Evolutionary conservation across 2,888 invertebrate genomes (phyloP).

Genomic region (Cosmia pyralina): DNA sequence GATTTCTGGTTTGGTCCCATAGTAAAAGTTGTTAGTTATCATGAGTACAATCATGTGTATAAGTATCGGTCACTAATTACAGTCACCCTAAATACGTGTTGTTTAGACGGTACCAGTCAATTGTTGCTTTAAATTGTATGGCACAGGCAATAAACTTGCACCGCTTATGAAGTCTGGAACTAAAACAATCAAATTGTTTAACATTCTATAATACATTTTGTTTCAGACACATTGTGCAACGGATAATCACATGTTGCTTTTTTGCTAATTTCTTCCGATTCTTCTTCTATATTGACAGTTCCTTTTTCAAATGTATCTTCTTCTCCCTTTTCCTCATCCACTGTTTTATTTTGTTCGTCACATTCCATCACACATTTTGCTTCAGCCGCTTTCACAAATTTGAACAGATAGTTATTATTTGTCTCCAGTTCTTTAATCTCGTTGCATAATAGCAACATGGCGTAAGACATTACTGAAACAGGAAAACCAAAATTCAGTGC

Average conservation of each 20-base stretch:
- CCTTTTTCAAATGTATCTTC: background rate
- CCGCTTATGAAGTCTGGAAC: no score
- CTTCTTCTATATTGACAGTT: background rate
- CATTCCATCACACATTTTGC: background rate
- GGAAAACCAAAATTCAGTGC: background rate
- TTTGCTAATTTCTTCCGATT: background rate
- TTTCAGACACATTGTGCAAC: background rate
- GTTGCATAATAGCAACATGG: constrained; percentile 4
- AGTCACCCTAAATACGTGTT: no score
- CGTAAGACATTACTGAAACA: constrained; percentile 10
- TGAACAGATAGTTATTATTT: background rate
- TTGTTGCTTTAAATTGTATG: no score
- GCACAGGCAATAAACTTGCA: no score
- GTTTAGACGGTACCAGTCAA: no score
- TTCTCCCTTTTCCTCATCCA: background rate
- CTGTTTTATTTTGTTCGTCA: background rate
- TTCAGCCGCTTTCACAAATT: background rate
- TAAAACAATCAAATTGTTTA: background rate
- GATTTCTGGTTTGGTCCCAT: no score
- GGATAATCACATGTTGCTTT: background rate
- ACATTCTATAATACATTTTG: constrained; percentile 1
- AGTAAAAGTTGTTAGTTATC: no score
- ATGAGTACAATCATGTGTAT: no score
- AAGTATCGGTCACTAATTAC: no score
- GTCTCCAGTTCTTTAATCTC: constrained; percentile 6